Base-by-base conservation (phyloP, 2,113 vertebrate genomes). In the Corythornis madagascariensis region DNA sequence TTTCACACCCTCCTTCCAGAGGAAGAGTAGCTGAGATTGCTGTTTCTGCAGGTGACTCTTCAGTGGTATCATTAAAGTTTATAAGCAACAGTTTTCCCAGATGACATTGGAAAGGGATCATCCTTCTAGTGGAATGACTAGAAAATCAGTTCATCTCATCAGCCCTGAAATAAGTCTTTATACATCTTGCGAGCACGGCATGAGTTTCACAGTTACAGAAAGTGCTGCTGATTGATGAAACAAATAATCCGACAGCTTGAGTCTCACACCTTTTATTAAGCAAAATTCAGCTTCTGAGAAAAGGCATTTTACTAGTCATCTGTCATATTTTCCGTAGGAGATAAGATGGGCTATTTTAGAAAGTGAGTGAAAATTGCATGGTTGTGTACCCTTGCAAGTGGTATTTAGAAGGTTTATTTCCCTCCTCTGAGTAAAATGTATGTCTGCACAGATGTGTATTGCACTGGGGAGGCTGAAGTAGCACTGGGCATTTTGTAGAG, bases 1-100 rank as follows among this genome's bases (percentile, higher is more conserved):
- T 29, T 81, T 65, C 61, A 55, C 43, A 76, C 4, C 10, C 15
- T 74, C 4, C 47, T 77, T 77, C 52, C 86, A 72, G 69, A 65
- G 42, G 10, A 59, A 19, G 56, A 14, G 43, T 16, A 16, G 47
- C 43, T 52, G 79, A 40, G 48, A 17, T 63, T 26, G 25, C 48
- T 29, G 7, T 15, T 35, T 48, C 43, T 5, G 1, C 3, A 16
- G 48, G 74, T 28, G 52, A 72, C 8, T 33, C n/a, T 66, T 50
- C 56, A n/a, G 18, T 3, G 10, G 10, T 13, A 18, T 31, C 0
- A 0, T 33, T 43, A 26, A 31, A 19, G 79, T 40, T 45, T 74
- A 82, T 26, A 77, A 82, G 76, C 11, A 14, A 28, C 11, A 10
- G 10, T 64, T 82, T 83, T 75, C 73, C 55, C 38, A 21, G 38